These are phyloP conservation scores for Meteorus sp. DNA, from an alignment of 1,140 invertebrate genomes.

Conservation along the genomic window DNA sequence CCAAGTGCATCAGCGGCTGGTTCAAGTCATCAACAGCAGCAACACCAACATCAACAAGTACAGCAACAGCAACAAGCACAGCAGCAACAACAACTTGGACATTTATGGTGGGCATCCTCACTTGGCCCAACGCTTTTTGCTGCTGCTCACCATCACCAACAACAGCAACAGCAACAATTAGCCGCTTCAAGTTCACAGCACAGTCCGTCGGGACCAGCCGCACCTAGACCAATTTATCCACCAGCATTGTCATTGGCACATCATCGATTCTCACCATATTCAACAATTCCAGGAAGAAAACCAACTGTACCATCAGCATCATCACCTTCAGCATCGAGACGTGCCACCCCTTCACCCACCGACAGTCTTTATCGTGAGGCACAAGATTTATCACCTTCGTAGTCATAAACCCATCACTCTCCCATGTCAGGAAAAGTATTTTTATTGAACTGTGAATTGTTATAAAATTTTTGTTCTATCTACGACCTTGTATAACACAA, in stretches of 20 bases:
- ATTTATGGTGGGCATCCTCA: constrained; percentile 57
- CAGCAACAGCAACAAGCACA: constrained; percentile 39
- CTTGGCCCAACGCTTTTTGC: constrained; percentile 54
- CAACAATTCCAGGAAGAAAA: constrained; percentile 43
- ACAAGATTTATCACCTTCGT: constrained; percentile 55
- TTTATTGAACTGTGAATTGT: neutral
- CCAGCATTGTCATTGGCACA: constrained; percentile 50
- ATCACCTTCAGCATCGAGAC: constrained; percentile 50
- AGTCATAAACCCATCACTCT: constrained; percentile 35
- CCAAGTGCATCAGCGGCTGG: constrained; percentile 46
- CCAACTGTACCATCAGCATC: constrained; percentile 38
- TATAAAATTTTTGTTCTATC: constrained; percentile 6
- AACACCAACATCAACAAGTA: constrained; percentile 43
- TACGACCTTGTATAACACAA: no score
- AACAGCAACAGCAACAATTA: constrained; percentile 41
- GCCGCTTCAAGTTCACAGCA: constrained; percentile 46
- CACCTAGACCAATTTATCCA: constrained; percentile 57
- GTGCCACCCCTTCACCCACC: constrained; percentile 53
- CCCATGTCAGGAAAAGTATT: neutral
- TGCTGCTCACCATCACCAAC: constrained; percentile 52
- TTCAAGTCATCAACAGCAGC: constrained; percentile 43
- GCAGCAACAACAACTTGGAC: constrained; percentile 45
- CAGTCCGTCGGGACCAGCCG: constrained; percentile 46
- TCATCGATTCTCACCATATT: constrained; percentile 59
- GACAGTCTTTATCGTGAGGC: constrained; percentile 53